Evolutionary conservation across 2,113 vertebrate species (phyloP).

Genomic region (Riparia riparia): DNA sequence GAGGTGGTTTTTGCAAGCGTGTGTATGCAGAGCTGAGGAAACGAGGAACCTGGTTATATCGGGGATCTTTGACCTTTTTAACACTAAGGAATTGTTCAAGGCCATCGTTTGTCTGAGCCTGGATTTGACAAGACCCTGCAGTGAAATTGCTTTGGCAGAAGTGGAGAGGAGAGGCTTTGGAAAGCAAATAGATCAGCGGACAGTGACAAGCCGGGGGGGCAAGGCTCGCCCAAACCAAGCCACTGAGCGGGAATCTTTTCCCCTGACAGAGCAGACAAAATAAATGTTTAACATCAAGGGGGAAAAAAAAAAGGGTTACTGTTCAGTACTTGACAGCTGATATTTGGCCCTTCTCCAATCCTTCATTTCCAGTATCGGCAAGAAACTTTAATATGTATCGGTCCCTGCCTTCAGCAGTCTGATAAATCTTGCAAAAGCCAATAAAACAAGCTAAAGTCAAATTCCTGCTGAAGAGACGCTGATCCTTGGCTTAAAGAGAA

Average conservation of each 20-base stretch:
- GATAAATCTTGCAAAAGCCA: slow-evolving; percentile 66
- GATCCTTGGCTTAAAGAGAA: slow-evolving; percentile 74
- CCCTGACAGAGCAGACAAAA: slow-evolving; percentile 44
- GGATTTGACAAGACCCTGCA: slow-evolving; percentile 62
- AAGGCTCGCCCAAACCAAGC: neutral
- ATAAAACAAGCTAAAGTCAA: slow-evolving; percentile 66
- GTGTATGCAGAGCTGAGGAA: neutral
- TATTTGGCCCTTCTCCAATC: neutral
- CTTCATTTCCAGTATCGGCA: slow-evolving; percentile 49
- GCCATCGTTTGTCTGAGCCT: slow-evolving; percentile 54
- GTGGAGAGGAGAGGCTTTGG: slow-evolving; percentile 62
- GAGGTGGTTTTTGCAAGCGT: neutral
- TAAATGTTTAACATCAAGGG: slow-evolving; percentile 58
- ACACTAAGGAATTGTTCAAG: slow-evolving; percentile 61
- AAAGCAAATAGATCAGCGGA: slow-evolving; percentile 64
- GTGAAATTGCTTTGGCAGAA: slow-evolving; percentile 73
- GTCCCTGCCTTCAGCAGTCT: slow-evolving; percentile 63
- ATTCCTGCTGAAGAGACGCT: slow-evolving; percentile 68
- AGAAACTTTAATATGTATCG: slow-evolving; percentile 69
- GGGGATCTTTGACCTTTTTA: slow-evolving; percentile 62
- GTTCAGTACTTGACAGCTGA: slow-evolving; percentile 28
- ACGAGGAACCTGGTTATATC: neutral
- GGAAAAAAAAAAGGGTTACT: slow-evolving; percentile 20
- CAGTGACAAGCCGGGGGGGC: slow-evolving; percentile 50
- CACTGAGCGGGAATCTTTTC: slow-evolving; percentile 49